Conservation (phyloP, 2,888 invertebrate species). For the Beris chalybata region DNA sequence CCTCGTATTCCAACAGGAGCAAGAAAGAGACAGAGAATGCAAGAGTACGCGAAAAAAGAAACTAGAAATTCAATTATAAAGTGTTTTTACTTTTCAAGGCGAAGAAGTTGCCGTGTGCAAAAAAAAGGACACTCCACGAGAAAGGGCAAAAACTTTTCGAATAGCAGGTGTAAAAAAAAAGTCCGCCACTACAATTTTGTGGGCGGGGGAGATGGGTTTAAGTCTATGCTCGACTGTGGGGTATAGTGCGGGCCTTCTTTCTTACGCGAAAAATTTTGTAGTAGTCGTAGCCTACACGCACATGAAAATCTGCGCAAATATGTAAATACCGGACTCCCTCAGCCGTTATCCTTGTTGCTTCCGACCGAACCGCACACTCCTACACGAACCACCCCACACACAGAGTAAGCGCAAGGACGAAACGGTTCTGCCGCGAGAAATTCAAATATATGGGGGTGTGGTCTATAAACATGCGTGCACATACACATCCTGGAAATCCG, state of each 20-base stretch:
- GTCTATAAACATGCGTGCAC: slow-evolving; percentile 33
- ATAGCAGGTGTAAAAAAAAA: slow-evolving; percentile 28
- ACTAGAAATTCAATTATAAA: slow-evolving; percentile 38
- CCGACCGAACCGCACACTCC: too few species aligned
- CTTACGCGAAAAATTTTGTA: not conserved
- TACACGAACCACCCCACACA: not conserved
- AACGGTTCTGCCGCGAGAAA: slow-evolving; percentile 12
- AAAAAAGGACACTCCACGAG: slow-evolving; percentile 22
- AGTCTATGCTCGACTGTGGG: not conserved
- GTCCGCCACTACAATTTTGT: not conserved
- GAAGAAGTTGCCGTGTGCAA: slow-evolving; percentile 2
- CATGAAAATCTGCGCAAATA: slow-evolving; percentile 30
- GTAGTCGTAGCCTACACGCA: slow-evolving; percentile 12
- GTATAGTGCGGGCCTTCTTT: slow-evolving; percentile 7
- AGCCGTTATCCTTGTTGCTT: too few species aligned
- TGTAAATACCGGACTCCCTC: not conserved
- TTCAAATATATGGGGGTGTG: slow-evolving; percentile 28
- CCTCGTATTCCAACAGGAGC: not conserved
- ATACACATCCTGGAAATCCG: slow-evolving; percentile 20
- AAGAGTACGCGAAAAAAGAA: slow-evolving; percentile 21
- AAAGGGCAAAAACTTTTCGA: slow-evolving; percentile 32
- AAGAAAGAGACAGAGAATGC: not conserved
- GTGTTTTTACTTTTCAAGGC: slow-evolving; percentile 37
- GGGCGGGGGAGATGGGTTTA: too few species aligned
- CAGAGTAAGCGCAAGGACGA: not conserved